Conservation (phyloP, 2,888 invertebrate genomes). For the Agrenia bidenticulata region DNA sequence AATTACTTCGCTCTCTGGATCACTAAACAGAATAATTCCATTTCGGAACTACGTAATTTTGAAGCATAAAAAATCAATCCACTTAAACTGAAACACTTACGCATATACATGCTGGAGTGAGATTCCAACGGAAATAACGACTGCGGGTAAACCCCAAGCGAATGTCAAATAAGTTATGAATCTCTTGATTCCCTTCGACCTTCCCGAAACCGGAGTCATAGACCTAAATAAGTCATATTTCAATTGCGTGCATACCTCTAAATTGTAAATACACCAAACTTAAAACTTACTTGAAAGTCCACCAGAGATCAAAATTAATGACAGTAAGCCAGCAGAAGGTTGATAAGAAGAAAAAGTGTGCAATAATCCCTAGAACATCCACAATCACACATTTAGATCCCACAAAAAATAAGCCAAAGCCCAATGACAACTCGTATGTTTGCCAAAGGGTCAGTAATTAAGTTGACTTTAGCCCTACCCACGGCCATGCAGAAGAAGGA, state of each 20-base stretch:
- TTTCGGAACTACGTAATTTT: too few species aligned
- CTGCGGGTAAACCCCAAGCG: constrained; percentile 43
- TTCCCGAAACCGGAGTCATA: constrained; percentile 33
- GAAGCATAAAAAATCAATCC: not conserved
- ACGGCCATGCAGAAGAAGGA: not conserved
- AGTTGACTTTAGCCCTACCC: not conserved
- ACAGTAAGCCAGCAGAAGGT: constrained; percentile 50
- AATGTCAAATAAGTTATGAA: constrained; percentile 41
- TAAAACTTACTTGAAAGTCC: constrained; percentile 48
- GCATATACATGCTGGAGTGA: constrained; percentile 39
- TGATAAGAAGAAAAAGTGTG: constrained; percentile 49
- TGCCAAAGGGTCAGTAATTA: not conserved
- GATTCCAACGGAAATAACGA: constrained; percentile 34
- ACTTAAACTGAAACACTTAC: constrained; percentile 19
- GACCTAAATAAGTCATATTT: constrained; percentile 19
- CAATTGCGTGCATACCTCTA: not conserved
- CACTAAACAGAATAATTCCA: constrained; percentile 21
- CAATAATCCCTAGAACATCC: constrained; percentile 29
- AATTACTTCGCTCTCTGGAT: constrained; percentile 36
- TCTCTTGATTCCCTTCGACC: constrained; percentile 34
- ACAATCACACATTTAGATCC: not conserved
- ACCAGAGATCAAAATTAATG: constrained; percentile 51
- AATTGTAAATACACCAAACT: not conserved
- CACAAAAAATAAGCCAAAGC: too few species aligned
- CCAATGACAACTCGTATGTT: not conserved